phyloP scores from a whole-genome alignment of 1,140 invertebrate genomes.

The Aphaenogaster rudis region DNA sequence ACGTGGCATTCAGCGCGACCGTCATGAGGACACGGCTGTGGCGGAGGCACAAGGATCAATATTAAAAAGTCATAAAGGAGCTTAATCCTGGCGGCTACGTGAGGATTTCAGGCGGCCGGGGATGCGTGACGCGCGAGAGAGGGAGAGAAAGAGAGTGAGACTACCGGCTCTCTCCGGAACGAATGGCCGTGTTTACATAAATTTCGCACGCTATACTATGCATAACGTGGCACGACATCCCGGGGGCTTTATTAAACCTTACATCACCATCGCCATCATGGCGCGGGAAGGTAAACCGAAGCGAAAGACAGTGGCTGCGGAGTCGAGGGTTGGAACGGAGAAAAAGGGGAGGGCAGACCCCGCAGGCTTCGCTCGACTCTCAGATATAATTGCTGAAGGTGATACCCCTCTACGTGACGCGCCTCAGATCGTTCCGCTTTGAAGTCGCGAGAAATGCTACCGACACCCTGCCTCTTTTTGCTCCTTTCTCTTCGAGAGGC shows the following conservation, averaged over 20 bases:
- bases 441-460: constrained; percentile 67
- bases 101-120: constrained; percentile 25
- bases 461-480: background rate
- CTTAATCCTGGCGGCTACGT: constrained; percentile 26
- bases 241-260: constrained; percentile 71
- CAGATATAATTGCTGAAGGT: constrained; percentile 66
- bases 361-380: constrained; percentile 33
- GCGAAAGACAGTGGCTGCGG: constrained; percentile 56
- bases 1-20: constrained; percentile 29
- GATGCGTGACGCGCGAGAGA: background rate
- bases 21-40: background rate
- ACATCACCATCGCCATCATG: constrained; percentile 64
- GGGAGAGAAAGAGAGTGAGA: background rate
- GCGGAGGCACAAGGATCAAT: constrained; percentile 21
- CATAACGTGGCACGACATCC: constrained; percentile 68
- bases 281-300: constrained; percentile 45
- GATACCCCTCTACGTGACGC: constrained; percentile 17
- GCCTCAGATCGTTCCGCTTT: constrained; percentile 64
- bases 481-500: background rate
- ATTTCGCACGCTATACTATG: constrained; percentile 72
- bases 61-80: constrained; percentile 50
- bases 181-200: constrained; percentile 72
- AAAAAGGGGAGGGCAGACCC: background rate
- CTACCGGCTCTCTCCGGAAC: background rate
- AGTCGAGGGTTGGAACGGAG: background rate